Conservation (phyloP, 2,797 vertebrate species). For the Pangasius larnaudii region DNA sequence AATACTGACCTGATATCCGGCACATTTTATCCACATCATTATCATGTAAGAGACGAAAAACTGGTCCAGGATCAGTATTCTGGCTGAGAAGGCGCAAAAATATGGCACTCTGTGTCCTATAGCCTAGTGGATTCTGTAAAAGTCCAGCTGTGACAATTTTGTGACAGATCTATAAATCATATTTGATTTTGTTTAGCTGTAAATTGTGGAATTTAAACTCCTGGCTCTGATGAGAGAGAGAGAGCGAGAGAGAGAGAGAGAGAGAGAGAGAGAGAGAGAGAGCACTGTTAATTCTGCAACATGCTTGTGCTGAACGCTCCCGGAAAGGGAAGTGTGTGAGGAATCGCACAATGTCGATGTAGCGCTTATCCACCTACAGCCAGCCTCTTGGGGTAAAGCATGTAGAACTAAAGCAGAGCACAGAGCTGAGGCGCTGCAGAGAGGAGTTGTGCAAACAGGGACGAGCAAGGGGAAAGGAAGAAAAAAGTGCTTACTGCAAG, state of each 20-base stretch:
- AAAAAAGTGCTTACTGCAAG: conserved; percentile 19
- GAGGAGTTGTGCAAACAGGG: background rate
- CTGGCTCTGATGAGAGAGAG: background rate
- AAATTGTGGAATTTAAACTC: background rate
- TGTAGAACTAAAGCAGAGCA: background rate
- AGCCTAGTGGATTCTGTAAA: background rate
- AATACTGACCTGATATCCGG: conserved; percentile 15
- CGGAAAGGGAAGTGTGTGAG: background rate
- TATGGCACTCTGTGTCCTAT: background rate
- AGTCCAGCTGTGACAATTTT: background rate
- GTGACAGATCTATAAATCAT: background rate
- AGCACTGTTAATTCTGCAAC: background rate
- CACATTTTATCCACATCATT: background rate
- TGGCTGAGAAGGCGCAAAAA: background rate
- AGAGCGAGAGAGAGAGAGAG: background rate
- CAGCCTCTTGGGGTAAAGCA: background rate
- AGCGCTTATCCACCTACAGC: background rate
- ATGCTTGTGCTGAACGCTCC: background rate
- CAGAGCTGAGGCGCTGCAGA: background rate
- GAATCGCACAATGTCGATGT: conserved; percentile 5
- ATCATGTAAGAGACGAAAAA: background rate
- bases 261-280: conserved; percentile 6
- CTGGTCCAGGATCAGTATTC: background rate
- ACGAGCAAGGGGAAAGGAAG: background rate
- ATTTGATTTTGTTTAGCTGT: background rate